These are phyloP conservation scores for Karalla daura DNA, from an alignment of 2,797 vertebrate genomes.

Conservation along the genomic window DNA sequence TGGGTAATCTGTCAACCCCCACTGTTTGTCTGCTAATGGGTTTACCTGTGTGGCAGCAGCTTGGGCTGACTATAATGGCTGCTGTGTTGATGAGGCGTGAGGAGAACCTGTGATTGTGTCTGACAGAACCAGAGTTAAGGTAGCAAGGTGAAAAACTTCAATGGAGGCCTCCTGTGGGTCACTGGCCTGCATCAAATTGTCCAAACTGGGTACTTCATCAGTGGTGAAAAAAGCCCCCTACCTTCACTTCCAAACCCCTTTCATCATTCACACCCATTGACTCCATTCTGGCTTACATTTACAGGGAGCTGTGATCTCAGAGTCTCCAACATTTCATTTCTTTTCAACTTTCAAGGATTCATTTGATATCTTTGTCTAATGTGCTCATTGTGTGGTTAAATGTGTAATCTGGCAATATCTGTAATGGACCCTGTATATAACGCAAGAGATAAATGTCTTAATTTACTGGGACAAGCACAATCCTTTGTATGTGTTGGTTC, in stretches of 20 bases:
- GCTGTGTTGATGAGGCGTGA: neutral
- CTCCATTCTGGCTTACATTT: constrained; percentile 28
- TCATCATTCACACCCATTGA: constrained; percentile 35
- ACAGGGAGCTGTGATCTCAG: constrained; percentile 14
- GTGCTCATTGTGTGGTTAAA: neutral
- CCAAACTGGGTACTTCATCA: constrained; percentile 47
- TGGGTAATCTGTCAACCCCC: neutral
- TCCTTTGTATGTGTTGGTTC: constrained; percentile 20
- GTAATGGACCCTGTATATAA: constrained; percentile 1
- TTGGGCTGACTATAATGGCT: constrained; percentile 2
- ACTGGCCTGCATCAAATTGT: constrained; percentile 46
- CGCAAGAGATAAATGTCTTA: constrained; percentile 47
- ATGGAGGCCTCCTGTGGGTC: constrained; percentile 33
- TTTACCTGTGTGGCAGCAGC: constrained; percentile 17
- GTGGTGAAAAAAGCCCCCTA: neutral
- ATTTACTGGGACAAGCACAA: constrained; percentile 6
- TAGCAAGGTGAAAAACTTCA: neutral
- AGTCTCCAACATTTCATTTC: constrained; percentile 12
- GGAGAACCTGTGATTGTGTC: neutral
- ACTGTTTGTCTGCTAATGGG: constrained; percentile 29
- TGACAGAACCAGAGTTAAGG: neutral
- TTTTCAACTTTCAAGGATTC: constrained; percentile 37
- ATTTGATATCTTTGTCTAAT: constrained; percentile 46
- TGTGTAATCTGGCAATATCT: constrained; percentile 9
- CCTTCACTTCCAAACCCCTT: neutral